Evolutionary conservation across 2,797 vertebrate genomes (phyloP), one percentile per base, ranked within the genome.

Genomic region (Lepilemur septentrionalis): DNA sequence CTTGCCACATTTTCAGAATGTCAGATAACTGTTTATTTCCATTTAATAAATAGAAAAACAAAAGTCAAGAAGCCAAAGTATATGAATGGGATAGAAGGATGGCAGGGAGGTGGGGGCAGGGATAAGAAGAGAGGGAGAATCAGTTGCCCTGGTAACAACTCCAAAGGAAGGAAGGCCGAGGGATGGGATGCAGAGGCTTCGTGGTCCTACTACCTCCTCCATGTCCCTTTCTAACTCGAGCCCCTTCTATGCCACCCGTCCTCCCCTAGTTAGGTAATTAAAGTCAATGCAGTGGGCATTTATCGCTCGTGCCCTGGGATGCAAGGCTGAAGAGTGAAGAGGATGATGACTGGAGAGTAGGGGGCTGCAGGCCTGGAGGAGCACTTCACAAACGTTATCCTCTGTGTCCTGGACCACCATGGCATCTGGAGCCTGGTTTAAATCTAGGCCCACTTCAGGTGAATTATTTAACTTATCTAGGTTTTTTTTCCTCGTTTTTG

Each of bases 61-160:
- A 13, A 93, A 90, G 67, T 70, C 38, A 83, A 88, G 41, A 88
- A 83, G 41, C 38, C 8, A 78, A 43, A 41, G 28, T 43, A 22
- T 18, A 38, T 38, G 38, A 69, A 73, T 43, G 12, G 25, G 28
- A 63, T 5, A 9, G 28, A 69, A 67, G 43, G 25, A 10, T 25
- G 67, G 25, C 52, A 41, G n/a, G 65, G 59, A 84, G 18, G 59
- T 80, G 43, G 78, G 50, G 43, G 76, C 30, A 88, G 13, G 28
- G 22, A 32, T 18, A 32, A 70, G 78, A 69, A 61, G 80, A 88
- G 41, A 63, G 17, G 3, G 22, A 46, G 46, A 50, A 9, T 59
- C 75, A 1, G 93, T 97, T 85, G 52, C 83, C 76, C 35, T 81
- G 90, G 87, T 92, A 95, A 96, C 76, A 4, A 15, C 67, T 81